Percentiles rank a stretch among this genome's conserved stretches.
These are phyloP conservation scores for Dynastes tityus DNA, from an alignment of 2,888 invertebrate species.

Conservation along the genomic window DNA sequence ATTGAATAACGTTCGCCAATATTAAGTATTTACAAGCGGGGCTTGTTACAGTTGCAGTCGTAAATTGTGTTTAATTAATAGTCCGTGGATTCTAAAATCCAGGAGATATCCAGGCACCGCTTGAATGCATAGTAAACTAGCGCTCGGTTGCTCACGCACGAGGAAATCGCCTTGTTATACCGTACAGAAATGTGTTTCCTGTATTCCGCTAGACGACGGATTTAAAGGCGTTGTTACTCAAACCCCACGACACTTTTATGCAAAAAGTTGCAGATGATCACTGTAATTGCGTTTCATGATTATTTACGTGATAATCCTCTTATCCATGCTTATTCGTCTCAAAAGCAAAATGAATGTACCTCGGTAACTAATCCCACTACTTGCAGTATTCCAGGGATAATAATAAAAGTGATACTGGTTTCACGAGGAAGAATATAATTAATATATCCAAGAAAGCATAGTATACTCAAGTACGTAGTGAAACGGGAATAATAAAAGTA, in stretches of 20 bases:
- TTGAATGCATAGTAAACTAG: constrained; percentile 25
- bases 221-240: constrained; percentile 30
- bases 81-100: constrained; percentile 29
- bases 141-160: constrained; percentile 30
- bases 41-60: constrained; percentile 43
- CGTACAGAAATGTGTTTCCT: constrained; percentile 24
- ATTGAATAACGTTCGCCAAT: constrained; percentile 35
- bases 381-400: no score
- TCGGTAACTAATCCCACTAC: no score
- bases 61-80: constrained; percentile 46
- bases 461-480: no score
- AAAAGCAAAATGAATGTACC: no score
- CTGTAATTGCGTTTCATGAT: no score
- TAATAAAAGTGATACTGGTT: no score
- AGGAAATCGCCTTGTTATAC: constrained; percentile 39
- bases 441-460: no score
- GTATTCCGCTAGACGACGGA: constrained; percentile 14
- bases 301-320: no score
- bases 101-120: constrained; percentile 30
- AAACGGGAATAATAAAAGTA: no score
- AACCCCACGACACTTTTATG: constrained; percentile 6
- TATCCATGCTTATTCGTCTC: no score
- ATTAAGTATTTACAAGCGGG: constrained; percentile 43
- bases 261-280: background rate
- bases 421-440: no score